Evolutionary conservation across 2,113 vertebrate species (phyloP), one percentile per base, ranked within the genome.

Genomic region (Nothobranchius furzeri): DNA sequence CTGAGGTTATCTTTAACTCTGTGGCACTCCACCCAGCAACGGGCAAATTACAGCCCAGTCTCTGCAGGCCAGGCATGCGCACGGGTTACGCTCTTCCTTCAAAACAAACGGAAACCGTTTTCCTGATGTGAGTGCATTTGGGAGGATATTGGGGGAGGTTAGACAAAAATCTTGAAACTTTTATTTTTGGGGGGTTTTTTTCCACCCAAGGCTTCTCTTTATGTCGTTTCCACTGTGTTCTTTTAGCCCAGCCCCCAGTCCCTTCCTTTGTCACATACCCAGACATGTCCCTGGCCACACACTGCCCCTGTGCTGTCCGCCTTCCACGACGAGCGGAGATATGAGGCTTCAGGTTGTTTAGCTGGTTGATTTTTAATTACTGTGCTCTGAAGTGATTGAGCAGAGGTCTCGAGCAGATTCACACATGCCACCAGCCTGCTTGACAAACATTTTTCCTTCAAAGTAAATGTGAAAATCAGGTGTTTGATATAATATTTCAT

Each of bases 311-410:
- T 63, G 62, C 65, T 75, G 75, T 83, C 74, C 73, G 70, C 88
- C 76, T 90, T 88, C 89, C 89, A 90, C 88, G 84, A 78, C 45
- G 67, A 78, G 72, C 84, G 67, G 36, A 68, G 79, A 88, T 89
- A 86, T 88, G 65, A 85, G 72, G 66, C 75, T 65, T 73, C 82
- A 83, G 86, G 80, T 80, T 76, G 73, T 57, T 54, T 68, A 85
- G 83, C 83, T 70, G 70, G 50, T 54, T 79, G 82, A 85, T 79
- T 85, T 81, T 80, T 87, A 89, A 89, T 91, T 75, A 59, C 69
- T 54, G 36, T n/a, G 67, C 70, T 55, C 66, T 64, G 79, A 80
- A 76, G 78, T 73, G 76, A 78, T 53, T 45, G 62, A 83, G 68
- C 68, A 73, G 13, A 40, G 62, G 57, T 70, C 62, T 75, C 70